A percentile compares a stretch with the other conserved stretches of the same genome.
These are phyloP conservation scores for Sphenopsis melanotis DNA, from an alignment of 2,797 vertebrate genomes.

Conservation along the genomic window DNA sequence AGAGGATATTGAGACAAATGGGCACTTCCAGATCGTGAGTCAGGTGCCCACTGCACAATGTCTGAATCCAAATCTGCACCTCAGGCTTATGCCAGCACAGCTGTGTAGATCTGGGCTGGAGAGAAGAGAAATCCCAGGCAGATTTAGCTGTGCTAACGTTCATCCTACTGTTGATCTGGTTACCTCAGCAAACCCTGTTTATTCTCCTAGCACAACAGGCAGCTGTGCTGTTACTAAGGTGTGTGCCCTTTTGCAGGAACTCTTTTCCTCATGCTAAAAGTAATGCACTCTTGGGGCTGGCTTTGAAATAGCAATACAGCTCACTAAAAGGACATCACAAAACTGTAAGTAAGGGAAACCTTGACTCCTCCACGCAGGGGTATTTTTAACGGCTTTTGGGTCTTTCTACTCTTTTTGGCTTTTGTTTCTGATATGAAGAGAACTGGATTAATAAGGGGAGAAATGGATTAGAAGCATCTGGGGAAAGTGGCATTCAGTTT, in stretches of 20 bases:
- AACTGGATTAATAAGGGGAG: not conserved
- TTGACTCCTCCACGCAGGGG: not conserved
- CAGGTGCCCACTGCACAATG: not conserved
- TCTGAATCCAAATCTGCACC: not conserved
- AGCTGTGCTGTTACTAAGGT: not conserved
- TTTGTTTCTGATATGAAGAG: not conserved
- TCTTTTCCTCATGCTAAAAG: not conserved
- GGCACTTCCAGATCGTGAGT: not conserved
- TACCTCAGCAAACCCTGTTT: not conserved
- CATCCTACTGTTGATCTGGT: not conserved
- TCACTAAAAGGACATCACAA: not conserved
- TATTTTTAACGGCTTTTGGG: not conserved
- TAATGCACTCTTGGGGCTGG: not conserved
- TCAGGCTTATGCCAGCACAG: not conserved
- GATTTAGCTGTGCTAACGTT: not conserved
- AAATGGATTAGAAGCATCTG: not conserved
- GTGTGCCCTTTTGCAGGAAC: not conserved
- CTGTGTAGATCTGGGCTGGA: not conserved
- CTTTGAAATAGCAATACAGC: not conserved
- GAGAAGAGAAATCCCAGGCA: not conserved
- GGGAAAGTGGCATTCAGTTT: not conserved
- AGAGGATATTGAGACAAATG: conserved; percentile 7
- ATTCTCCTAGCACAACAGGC: not conserved
- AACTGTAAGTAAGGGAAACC: not conserved
- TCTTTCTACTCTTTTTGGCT: not conserved